A percentile compares a stretch with the other conserved stretches of the same genome.
Conservation (phyloP, 53 echinoderm and acorn worm species). For the Apostichopus leukothele region DNA sequence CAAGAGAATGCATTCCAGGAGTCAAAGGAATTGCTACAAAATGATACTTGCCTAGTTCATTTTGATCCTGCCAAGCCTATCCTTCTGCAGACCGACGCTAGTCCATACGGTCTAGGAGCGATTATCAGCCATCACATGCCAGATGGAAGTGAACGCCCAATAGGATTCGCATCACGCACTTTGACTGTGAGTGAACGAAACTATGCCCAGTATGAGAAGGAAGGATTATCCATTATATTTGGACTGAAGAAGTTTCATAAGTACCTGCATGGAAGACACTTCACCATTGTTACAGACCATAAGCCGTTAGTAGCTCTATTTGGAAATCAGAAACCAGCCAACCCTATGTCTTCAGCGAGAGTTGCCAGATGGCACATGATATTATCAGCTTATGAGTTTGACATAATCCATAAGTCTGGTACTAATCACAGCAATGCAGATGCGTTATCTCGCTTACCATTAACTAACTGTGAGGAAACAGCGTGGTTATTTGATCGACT, state of each 20-base stretch:
- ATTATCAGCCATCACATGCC: constrained; percentile 53
- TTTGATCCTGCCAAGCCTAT: constrained; percentile 49
- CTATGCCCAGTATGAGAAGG: constrained; percentile 63
- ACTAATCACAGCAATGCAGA: constrained; percentile 61
- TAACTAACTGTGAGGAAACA: background rate
- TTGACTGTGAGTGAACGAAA: constrained; percentile 47
- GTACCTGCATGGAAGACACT: constrained; percentile 45
- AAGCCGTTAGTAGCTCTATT: constrained; percentile 48
- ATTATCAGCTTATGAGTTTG: constrained; percentile 45
- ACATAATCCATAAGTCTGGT: constrained; percentile 47
- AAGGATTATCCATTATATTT: constrained; percentile 55
- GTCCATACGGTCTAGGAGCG: constrained; percentile 62
- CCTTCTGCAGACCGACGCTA: constrained; percentile 60
- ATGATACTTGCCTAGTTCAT: constrained; percentile 38
- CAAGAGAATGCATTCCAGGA: constrained; percentile 51
- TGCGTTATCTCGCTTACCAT: constrained; percentile 55
- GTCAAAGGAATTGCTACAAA: constrained; percentile 48
- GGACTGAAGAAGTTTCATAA: constrained; percentile 65
- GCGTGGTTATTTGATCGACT: background rate
- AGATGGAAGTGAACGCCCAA: constrained; percentile 56
- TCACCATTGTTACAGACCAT: constrained; percentile 54
- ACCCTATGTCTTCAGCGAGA: constrained; percentile 54
- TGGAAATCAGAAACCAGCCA: constrained; percentile 36
- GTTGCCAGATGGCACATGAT: constrained; percentile 46
- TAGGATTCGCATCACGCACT: constrained; percentile 64